Evolutionary conservation across 2,888 invertebrate species (phyloP), one percentile per base, ranked within the genome.

Genomic region (Pimpla rufipes): DNA sequence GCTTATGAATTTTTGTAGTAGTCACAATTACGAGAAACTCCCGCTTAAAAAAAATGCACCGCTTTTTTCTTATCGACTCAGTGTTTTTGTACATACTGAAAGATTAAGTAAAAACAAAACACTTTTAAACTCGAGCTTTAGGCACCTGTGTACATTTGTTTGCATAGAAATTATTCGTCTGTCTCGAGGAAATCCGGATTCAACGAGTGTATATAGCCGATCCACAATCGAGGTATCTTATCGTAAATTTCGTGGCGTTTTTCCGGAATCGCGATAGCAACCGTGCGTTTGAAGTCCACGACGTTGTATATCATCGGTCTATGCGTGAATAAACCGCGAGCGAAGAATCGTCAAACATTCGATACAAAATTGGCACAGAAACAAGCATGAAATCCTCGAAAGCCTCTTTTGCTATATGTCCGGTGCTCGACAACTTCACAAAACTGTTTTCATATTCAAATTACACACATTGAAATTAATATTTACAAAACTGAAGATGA

Each of bases 171-270:
- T 66, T 71, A 16, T 64, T 47, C 21, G 40, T 37, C 57, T 66
- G 7, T 29, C 11, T 23, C n/a, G 50, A 37, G 13, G 29, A 57
- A 73, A 55, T 50, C 18, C 47, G 50, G 37, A 23, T 23, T 23
- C 52, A 18, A n/a, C n/a, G 67, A 47, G 57, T 57, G 57, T 37
- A 11, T 57, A n/a, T 52, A 29, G 66, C 35, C 71, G 35, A 68
- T 47, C 37, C 10, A 16, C 66, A 50, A 66, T 70, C 45, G 66
- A 57, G 21, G 21, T 45, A 50, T 77, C 73, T 73, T 73, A 83
- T 80, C 76, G 18, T 40, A 8, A 67, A 79, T 57, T 77, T 76
- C 7, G 52, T 62, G 47, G 68, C 45, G 45, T 67, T 80, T 79
- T 67, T 66, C 47, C 10, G 18, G 62, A 11, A 62, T 40, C 40